Evolutionary conservation across 1,140 invertebrate species (phyloP).

Genomic region (Bacillus rossius): DNA sequence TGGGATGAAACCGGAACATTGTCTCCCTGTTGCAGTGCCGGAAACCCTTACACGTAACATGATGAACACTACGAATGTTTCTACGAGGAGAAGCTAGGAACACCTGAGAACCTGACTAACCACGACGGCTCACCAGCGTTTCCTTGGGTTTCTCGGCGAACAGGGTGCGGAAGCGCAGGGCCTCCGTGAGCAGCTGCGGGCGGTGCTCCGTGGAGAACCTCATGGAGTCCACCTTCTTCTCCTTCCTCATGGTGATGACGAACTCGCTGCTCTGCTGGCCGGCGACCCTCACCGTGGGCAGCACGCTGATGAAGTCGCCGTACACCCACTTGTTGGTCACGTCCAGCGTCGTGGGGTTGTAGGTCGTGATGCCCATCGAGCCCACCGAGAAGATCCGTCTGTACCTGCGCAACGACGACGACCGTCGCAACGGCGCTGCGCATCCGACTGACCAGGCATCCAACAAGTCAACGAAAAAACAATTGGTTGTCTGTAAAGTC

Average conservation of each 20-base stretch:
- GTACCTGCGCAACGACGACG: constrained; percentile 62
- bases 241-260: constrained; percentile 81
- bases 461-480: no score
- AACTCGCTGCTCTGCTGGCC: constrained; percentile 61
- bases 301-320: constrained; percentile 71
- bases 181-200: constrained; percentile 86
- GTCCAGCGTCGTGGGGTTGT: constrained; percentile 90
- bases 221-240: constrained; percentile 90
- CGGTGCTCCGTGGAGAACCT: constrained; percentile 96
- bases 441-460: no score
- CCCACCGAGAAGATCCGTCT: constrained; percentile 97
- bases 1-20: no score
- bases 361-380: constrained; percentile 92
- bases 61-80: no score
- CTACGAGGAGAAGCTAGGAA: no score
- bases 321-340: constrained; percentile 95
- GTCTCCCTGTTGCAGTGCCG: no score
- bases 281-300: constrained; percentile 52
- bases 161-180: constrained; percentile 70
- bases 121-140: constrained; percentile 52
- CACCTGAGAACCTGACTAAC: no score
- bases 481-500: no score
- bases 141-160: constrained; percentile 77
- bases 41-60: no score
- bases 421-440: no score